A percentile compares a stretch with the other conserved stretches of the same genome.
These are phyloP conservation scores for Phymatocera aterrima DNA, from an alignment of 2,888 invertebrate species.

Conservation along the genomic window DNA sequence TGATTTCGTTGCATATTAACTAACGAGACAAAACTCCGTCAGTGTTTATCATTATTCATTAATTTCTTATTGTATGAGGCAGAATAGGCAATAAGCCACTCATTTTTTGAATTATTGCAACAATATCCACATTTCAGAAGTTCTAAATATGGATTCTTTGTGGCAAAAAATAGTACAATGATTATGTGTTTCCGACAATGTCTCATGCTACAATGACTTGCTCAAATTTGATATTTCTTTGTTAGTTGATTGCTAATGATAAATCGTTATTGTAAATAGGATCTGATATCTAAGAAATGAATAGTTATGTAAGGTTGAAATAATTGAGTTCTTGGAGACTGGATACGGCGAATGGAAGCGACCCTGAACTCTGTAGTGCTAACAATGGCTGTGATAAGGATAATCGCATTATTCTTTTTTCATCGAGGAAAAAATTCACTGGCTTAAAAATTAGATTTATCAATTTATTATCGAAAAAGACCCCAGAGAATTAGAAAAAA, in stretches of 20 bases:
- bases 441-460: slow-evolving; percentile 6
- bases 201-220: background rate
- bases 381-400: slow-evolving; percentile 70
- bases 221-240: slow-evolving; percentile 1
- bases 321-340: slow-evolving; percentile 41
- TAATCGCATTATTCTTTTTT: slow-evolving; percentile 50
- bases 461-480: background rate
- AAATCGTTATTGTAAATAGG: slow-evolving; percentile 34
- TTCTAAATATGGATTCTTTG: background rate
- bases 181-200: background rate
- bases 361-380: slow-evolving; percentile 55
- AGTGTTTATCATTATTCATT: background rate
- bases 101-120: background rate
- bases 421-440: slow-evolving; percentile 3
- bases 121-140: background rate
- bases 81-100: background rate
- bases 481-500: background rate
- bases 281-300: slow-evolving; percentile 30
- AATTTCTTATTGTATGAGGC: background rate
- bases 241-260: slow-evolving; percentile 36
- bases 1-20: slow-evolving; percentile 26
- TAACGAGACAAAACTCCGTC: background rate
- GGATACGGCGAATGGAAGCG: slow-evolving; percentile 39
- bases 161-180: background rate
- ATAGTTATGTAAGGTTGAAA: slow-evolving; percentile 50